A percentile compares a stretch with the other conserved stretches of the same genome.
Conservation (phyloP, 1,140 invertebrate genomes). For the Rhyzopertha dominica region DNA sequence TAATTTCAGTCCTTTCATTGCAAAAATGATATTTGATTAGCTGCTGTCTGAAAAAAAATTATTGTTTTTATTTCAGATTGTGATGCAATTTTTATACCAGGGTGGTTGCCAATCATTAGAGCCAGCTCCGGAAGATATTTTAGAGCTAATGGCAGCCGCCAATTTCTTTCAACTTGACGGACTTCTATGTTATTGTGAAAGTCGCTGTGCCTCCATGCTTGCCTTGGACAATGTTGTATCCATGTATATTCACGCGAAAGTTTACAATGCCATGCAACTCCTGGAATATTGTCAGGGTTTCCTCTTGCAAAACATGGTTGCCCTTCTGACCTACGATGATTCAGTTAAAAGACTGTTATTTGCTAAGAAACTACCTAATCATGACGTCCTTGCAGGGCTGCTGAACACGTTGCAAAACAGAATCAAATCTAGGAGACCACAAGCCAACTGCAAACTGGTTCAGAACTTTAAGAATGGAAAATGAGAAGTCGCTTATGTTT, state of each 20-base stretch:
- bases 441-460: conserved; percentile 25
- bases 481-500: background rate
- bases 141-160: conserved; percentile 86
- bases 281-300: conserved; percentile 86
- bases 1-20: too few species aligned
- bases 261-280: conserved; percentile 80
- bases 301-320: conserved; percentile 88
- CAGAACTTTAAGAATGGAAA: conserved; percentile 19
- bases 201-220: conserved; percentile 74
- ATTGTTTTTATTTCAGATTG: conserved; percentile 56
- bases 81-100: conserved; percentile 90
- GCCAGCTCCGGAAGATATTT: conserved; percentile 71
- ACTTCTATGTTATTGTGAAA: conserved; percentile 78
- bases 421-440: conserved; percentile 57
- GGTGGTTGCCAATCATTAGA: conserved; percentile 74
- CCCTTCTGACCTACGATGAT: conserved; percentile 85
- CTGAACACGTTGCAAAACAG: conserved; percentile 73
- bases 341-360: conserved; percentile 83
- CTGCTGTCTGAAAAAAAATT: too few species aligned
- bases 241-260: conserved; percentile 90
- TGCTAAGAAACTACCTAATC: conserved; percentile 83
- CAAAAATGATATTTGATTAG: too few species aligned
- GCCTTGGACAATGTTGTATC: conserved; percentile 86
- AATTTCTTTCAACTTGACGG: conserved; percentile 89
- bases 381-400: conserved; percentile 80